Conservation (phyloP, 1,140 invertebrate genomes). For the Zaprionus ornatus region DNA sequence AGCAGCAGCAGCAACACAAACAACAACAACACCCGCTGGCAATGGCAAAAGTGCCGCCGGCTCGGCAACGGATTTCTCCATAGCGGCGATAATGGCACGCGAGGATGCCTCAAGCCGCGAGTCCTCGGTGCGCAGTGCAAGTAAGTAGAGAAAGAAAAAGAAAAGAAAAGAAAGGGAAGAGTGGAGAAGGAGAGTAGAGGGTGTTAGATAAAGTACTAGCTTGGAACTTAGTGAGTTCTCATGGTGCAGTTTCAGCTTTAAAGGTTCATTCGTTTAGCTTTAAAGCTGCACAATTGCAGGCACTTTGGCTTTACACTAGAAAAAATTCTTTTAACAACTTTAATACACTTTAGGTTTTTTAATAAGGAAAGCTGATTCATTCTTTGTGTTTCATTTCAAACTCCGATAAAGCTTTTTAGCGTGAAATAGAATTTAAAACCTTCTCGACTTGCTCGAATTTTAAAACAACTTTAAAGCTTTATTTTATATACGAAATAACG, state of each 20-base stretch:
- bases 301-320: not conserved
- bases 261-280: not conserved
- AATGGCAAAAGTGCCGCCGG: conserved; percentile 80
- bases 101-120: conserved; percentile 86
- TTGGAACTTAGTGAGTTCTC: not conserved
- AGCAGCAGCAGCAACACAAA: conserved; percentile 49
- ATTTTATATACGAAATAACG: not conserved
- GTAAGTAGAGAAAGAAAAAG: conserved; percentile 60
- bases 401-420: not conserved
- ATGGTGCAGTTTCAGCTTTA: not conserved
- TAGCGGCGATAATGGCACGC: conserved; percentile 95
- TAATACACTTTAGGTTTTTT: not conserved
- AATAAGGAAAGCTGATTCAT: no score
- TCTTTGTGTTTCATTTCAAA: no score
- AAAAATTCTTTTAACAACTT: not conserved
- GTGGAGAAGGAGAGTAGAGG: not conserved
- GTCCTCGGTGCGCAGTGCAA: conserved; percentile 83
- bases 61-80: conserved; percentile 94
- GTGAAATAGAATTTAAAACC: not conserved
- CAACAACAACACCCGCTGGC: conserved; percentile 61
- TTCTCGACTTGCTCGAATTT: not conserved
- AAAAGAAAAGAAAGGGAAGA: not conserved
- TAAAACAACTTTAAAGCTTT: not conserved
- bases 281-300: not conserved
- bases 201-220: not conserved